Base-by-base conservation (phyloP, 2,888 invertebrate genomes). In the Bellardia bayeri region DNA sequence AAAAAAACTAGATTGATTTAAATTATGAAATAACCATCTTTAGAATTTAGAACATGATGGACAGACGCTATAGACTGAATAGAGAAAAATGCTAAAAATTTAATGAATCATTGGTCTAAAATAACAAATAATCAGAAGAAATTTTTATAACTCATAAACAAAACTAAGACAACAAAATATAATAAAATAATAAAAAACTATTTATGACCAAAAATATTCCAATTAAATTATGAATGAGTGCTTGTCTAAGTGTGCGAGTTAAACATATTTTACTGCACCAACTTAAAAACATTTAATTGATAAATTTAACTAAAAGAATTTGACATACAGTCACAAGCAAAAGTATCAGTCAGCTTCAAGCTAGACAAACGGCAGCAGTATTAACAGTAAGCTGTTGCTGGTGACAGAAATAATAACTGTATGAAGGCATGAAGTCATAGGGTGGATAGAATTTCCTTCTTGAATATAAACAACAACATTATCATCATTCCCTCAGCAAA, bases 1-100 rank as follows among this genome's bases (percentile, higher is more conserved):
- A 40, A 82, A 40, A 78, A 82, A 63, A 37, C 30, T 82, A 82
- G 76, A 82, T 85, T 82, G 71, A 78, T 82, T 86, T 82, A 72
- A 86, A 74, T 78, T 78, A 82, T 58, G 42, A 66, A 71, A 63
- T 42, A 76, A 76, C 40, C 49, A 61, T 54, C 49, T 51, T 68
- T 9, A 42, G 33, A 74, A 58, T 72, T 58, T 64, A n/a, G 45
- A 71, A 71, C 11, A 45, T 45, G 45, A 45, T 45, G 45, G 40
- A 56, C 16, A 45, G 45, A 42, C 66, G 42, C 37, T 16, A 58
- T 13, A 23, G 14, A 51, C 9, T 13, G 45, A 45, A 2, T 51
- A 33, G 33, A 61, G 37, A 61, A 58, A 61, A 61, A 61, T 61
- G 30, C 33, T 30, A 64, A 64, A 42, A 64, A 64, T 30, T 23